Base-by-base conservation (phyloP, 1,140 invertebrate genomes). In the Trissolcus basalis region DNA sequence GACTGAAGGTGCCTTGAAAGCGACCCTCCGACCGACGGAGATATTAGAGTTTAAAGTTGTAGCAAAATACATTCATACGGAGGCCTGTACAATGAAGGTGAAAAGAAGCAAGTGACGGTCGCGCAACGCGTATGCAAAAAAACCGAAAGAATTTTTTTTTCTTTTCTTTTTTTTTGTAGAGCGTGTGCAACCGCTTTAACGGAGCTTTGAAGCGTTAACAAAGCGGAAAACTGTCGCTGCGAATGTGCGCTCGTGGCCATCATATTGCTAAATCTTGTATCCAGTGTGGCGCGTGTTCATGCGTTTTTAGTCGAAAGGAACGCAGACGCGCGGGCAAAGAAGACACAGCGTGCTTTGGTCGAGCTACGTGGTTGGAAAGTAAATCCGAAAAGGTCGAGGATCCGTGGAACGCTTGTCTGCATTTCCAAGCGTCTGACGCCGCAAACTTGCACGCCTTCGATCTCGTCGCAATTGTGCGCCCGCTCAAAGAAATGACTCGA, bases 311-410 rank as follows among this genome's bases (percentile, higher is more conserved):
- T 50, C 35, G 8, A 15, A 33, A 47, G 11, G 47, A 19, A 49
- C 39, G 12, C 14, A 32, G 47, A 35, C 19, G 32, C 19, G 32
- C 12, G 9, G n/a, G 61, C 32, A 12, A 4, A 53, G 51, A 60
- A 39, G 50, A 70, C 33, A 39, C 33, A 39, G 39, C 44, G 36
- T 49, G 43, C 43, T 56, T 56, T 53, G 61, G 53, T 39, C 36
- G 58, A 44, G 59, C 39, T 82, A 80, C 78, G 80, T 80, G 78
- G 64, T 53, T 53, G 43, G 80, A 80, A 82, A 82, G 77, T 79
- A 73, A 82, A 79, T 77, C 45, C 63, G 13, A 71, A 72, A 59
- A 71, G 56, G 68, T 41, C 50, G 45, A 61, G 49, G 63, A 16
- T 49, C 69, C 7, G 10, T 54, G 59, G 43, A 69, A 71, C 73